Base-by-base conservation (phyloP, 2,113 vertebrate genomes). In the Python bivittatus region DNA sequence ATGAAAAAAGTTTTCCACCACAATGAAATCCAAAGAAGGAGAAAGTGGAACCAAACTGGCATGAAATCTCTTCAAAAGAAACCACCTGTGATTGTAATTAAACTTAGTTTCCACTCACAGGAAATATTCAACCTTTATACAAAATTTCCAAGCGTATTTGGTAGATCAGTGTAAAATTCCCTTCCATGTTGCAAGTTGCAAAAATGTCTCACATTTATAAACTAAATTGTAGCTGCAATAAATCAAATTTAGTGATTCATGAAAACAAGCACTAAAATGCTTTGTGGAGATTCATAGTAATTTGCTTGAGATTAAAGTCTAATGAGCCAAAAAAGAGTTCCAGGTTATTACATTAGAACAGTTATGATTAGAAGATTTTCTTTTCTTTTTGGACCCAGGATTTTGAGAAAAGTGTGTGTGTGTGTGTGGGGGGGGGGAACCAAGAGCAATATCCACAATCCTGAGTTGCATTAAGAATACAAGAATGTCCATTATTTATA, bases 1-100 rank as follows among this genome's bases (percentile, higher is more conserved):
- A 94, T 88, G 61, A 58, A 86, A 79, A 96, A 95, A 95, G 1
- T 44, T 93, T 92, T 89, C 38, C 44, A 84, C n/a, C 61, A 61
- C 68, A 54, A 89, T 94, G 89, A 95, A 93, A 42, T 68, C 60
- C 53, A 86, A 83, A 88, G 85, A 88, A 95, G 92, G 85, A 48
- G 48, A 22, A 92, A 27, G 27, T n/a, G 42, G 89, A 56, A 95
- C 33, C 91, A 94, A 91, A 92, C 1, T 61, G 91, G 58, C 58
- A 91, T 27, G n/a, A 92, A 86, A 22, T 79, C 53, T 92, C 88
- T 92, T 64, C 23, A n/a, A 54, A 89, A 92, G 60, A 33, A 86
- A 88, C 88, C 93, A 95, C 90, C 93, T 96, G 91, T 88, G 54
- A 91, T 86, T 90, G 84, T 93, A 93, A 96, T 96, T 95, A 96